Evolutionary conservation across 1,140 invertebrate genomes (phyloP).

Genomic region (Drosophila parvula): DNA sequence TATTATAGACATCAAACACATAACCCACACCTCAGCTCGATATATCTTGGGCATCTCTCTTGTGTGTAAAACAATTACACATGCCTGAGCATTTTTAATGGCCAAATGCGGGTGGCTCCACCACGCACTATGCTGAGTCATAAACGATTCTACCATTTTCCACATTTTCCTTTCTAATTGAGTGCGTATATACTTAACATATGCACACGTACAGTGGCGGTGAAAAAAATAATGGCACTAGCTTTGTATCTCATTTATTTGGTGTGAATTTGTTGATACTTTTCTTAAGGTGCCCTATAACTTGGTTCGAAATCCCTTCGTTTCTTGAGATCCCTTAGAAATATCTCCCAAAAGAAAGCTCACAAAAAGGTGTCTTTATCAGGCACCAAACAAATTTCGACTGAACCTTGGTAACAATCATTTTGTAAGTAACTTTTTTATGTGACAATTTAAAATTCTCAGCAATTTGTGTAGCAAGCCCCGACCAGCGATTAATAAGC

Average conservation of each 20-base stretch:
- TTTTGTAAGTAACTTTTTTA: too few species aligned
- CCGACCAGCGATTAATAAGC: neutral
- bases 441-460: too few species aligned
- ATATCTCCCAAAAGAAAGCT: too few species aligned
- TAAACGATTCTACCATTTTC: slow-evolving; percentile 64
- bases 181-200: slow-evolving; percentile 60
- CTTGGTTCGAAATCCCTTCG: too few species aligned
- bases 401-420: too few species aligned
- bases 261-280: neutral
- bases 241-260: neutral
- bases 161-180: slow-evolving; percentile 67
- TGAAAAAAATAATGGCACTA: neutral
- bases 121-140: slow-evolving; percentile 60
- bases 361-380: too few species aligned
- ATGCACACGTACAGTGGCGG: slow-evolving; percentile 21
- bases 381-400: too few species aligned
- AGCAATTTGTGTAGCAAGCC: too few species aligned
- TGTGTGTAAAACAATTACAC: slow-evolving; percentile 72
- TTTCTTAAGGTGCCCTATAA: too few species aligned
- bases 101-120: slow-evolving; percentile 25
- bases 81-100: slow-evolving; percentile 71
- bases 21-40: neutral
- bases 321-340: too few species aligned
- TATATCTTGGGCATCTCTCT: slow-evolving; percentile 50
- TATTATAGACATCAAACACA: slow-evolving; percentile 43